Percentiles rank a stretch among this genome's conserved stretches.
phyloP scores from a whole-genome alignment of 23 tunicate genomes.

The Styela clava region DNA sequence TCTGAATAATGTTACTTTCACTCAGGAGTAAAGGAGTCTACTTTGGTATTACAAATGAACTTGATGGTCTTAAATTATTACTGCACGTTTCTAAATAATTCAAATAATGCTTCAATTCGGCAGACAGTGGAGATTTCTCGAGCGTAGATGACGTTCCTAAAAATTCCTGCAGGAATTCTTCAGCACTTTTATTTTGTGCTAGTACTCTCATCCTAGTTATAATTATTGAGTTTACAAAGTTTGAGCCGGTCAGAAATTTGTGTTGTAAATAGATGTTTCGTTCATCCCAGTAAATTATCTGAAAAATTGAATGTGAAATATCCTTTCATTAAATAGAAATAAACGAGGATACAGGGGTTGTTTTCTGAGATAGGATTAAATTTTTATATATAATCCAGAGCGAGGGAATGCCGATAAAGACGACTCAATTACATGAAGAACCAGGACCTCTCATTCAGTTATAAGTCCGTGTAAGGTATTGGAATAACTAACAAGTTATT shows the following conservation, averaged over 20 bases:
- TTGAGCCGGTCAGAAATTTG: slow-evolving; percentile 16
- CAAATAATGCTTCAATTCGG: slow-evolving; percentile 45
- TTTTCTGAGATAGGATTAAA: neutral
- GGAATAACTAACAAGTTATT: no score
- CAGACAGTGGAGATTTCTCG: slow-evolving; percentile 8
- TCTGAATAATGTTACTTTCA: no score
- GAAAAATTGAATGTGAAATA: slow-evolving; percentile 5
- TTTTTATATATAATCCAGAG: no score
- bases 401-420: no score
- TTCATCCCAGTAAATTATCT: slow-evolving; percentile 70
- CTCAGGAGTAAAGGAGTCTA: no score
- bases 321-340: neutral
- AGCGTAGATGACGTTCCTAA: slow-evolving; percentile 8
- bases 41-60: neutral
- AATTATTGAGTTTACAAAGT: slow-evolving; percentile 46
- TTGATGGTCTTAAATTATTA: slow-evolving; percentile 21
- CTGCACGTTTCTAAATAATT: slow-evolving; percentile 28
- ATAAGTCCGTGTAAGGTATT: no score
- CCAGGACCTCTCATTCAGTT: no score
- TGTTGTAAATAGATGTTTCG: slow-evolving; percentile 52
- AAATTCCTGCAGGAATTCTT: slow-evolving; percentile 7
- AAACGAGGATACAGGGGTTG: neutral
- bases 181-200: neutral
- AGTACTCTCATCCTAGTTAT: slow-evolving; percentile 23
- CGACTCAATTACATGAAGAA: no score